phyloP scores from a whole-genome alignment of 2,113 vertebrate species.

The Mesocricetus auratus region DNA sequence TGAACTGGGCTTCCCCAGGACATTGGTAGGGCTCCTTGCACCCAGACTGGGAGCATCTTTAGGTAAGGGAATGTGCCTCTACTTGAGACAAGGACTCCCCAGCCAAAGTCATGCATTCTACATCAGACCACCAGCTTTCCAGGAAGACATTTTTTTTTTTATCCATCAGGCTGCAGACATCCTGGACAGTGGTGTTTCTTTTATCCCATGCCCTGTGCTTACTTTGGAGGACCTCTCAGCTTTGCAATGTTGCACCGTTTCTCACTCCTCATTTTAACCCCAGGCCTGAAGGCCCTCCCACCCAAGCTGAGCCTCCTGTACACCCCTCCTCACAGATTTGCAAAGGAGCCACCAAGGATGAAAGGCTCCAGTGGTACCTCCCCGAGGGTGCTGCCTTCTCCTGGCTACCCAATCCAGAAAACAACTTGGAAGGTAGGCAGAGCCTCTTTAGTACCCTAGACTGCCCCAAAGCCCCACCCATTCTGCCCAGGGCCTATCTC shows the following conservation, averaged over 20 bases:
- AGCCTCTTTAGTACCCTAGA: not conserved
- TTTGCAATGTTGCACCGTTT: not conserved
- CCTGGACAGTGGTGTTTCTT: not conserved
- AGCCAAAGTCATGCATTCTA: not conserved
- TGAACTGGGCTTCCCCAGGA: not conserved
- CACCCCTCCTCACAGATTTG: constrained; percentile 88
- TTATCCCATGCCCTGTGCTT: not conserved
- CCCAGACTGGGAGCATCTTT: not conserved
- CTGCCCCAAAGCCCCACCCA: not conserved
- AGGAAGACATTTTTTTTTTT: not conserved
- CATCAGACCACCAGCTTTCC: not conserved
- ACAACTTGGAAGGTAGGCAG: constrained; percentile 91
- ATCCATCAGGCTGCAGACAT: not conserved
- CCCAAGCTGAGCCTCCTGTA: not conserved
- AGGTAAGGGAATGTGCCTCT: not conserved
- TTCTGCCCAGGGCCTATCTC: not conserved
- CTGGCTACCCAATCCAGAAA: constrained; percentile 96
- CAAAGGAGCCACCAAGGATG: constrained; percentile 92
- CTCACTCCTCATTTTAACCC: not conserved
- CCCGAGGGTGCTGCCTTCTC: constrained; percentile 86
- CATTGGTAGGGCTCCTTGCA: not conserved
- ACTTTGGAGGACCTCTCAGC: not conserved
- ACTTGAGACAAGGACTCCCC: not conserved
- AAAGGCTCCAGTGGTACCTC: constrained; percentile 94
- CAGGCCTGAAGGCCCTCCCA: not conserved